Conservation (phyloP, 2,888 invertebrate genomes). For the Sinotaia quadrata region DNA sequence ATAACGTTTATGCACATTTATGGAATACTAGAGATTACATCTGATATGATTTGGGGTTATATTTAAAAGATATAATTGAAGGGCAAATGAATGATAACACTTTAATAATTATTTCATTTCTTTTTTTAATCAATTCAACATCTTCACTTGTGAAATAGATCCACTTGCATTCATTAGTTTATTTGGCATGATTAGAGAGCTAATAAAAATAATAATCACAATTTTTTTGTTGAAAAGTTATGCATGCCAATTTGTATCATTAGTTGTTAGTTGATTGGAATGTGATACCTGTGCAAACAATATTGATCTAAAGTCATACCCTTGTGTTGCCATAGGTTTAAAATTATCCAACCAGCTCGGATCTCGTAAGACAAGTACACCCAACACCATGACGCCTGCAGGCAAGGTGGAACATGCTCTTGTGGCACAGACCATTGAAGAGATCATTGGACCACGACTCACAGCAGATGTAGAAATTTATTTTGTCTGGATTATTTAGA, state of each 20-base stretch:
- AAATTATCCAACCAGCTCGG: conserved; percentile 41
- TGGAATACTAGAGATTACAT: too few species aligned
- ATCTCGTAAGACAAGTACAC: conserved; percentile 63
- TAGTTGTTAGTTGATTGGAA: neutral
- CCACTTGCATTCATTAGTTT: too few species aligned
- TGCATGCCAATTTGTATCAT: neutral
- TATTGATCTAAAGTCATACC: neutral
- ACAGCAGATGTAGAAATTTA: conserved; percentile 64
- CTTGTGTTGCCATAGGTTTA: conserved; percentile 40
- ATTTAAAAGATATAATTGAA: too few species aligned
- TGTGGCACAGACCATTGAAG: conserved; percentile 67
- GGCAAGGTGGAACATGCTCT: conserved; percentile 70
- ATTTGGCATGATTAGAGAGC: neutral
- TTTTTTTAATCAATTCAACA: too few species aligned
- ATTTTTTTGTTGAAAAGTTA: neutral
- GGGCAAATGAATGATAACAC: too few species aligned
- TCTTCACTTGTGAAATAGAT: too few species aligned
- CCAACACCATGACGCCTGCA: conserved; percentile 65
- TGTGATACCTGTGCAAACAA: neutral
- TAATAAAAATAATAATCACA: neutral
- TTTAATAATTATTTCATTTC: too few species aligned
- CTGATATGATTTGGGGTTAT: too few species aligned
- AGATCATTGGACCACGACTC: conserved; percentile 67
- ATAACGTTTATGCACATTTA: too few species aligned
- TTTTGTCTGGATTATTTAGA: too few species aligned